Evolutionary conservation across 2,888 invertebrate species (phyloP).

Genomic region (Emmelina monodactyla): DNA sequence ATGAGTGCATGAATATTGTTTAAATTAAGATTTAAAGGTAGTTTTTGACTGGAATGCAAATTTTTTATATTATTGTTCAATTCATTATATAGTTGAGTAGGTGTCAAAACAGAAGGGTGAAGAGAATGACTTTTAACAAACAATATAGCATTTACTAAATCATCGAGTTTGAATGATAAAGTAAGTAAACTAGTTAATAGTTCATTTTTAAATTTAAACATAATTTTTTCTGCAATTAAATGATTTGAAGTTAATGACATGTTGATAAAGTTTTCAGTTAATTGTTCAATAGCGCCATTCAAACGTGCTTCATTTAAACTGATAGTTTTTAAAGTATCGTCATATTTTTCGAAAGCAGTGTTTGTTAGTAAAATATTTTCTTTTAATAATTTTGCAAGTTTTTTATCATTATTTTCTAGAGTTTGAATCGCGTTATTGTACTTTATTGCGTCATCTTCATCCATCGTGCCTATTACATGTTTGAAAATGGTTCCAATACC

Average conservation of each 20-base stretch:
- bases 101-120: constrained; percentile 9
- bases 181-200: constrained; percentile 8
- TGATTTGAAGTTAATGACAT: no score
- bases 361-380: not conserved
- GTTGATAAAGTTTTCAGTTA: not conserved
- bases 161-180: constrained; percentile 11
- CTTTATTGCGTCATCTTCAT: constrained; percentile 2
- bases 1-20: constrained; percentile 9
- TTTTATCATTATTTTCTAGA: not conserved
- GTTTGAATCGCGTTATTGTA: constrained; percentile 3
- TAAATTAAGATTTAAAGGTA: constrained; percentile 9
- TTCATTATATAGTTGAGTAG: constrained; percentile 10
- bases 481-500: constrained; percentile 16
- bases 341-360: not conserved
- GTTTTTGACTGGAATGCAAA: constrained; percentile 6
- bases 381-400: not conserved
- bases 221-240: no score
- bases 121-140: constrained; percentile 8
- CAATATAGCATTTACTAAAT: constrained; percentile 4
- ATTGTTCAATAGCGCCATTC: not conserved
- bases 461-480: constrained; percentile 5
- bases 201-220: constrained; percentile 6
- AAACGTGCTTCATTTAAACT: not conserved
- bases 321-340: not conserved
- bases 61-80: constrained; percentile 7